Evolutionary conservation across 2,888 invertebrate genomes (phyloP), one percentile per base, ranked within the genome.

Genomic region (Atethmia centrago): DNA sequence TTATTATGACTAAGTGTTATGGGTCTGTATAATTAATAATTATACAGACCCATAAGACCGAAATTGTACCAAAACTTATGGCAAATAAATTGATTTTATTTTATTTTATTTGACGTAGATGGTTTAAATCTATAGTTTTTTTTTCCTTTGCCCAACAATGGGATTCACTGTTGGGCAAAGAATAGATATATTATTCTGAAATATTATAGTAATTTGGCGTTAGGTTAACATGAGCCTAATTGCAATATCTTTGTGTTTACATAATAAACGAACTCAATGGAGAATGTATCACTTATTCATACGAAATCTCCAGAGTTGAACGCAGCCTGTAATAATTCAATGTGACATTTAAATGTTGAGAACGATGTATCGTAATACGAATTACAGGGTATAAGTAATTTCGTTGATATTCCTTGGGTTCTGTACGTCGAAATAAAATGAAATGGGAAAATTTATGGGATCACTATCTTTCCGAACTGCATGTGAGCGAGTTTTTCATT

Each of bases 271-370:
- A 66, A 36, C 65, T 25, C 55, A 61, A 31, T 51, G 36, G n/a
- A 64, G 63, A 45, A 62, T 56, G 9, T 25, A 79, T 63, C n/a
- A 79, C 21, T 62, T 72, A 73, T 66, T 66, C 62, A 66, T 66
- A 64, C 53, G 8, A 45, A 56, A 28, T 53, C 58, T 45, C 71
- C 16, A n/a, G 45, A 71, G 45, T 77, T 51, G 16, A 51, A 31
- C 25, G 45, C 56, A 40, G 59, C 16, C 25, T 55, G 9, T 56
- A 49, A 66, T 28, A 51, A 73, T 78, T 58, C 16, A 21, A 58
- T 31, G 51, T 14, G 77, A 55, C 40, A 77, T 75, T 77, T 69
- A 55, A 75, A 77, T 61, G n/a, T 62, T 62, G 36, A 55, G 55
- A 19, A 62, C 58, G n/a, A 45, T 45, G 47, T 28, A 56, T 70